Conservation (phyloP, 2,797 vertebrate species). For the Amphiprion clarkii region DNA sequence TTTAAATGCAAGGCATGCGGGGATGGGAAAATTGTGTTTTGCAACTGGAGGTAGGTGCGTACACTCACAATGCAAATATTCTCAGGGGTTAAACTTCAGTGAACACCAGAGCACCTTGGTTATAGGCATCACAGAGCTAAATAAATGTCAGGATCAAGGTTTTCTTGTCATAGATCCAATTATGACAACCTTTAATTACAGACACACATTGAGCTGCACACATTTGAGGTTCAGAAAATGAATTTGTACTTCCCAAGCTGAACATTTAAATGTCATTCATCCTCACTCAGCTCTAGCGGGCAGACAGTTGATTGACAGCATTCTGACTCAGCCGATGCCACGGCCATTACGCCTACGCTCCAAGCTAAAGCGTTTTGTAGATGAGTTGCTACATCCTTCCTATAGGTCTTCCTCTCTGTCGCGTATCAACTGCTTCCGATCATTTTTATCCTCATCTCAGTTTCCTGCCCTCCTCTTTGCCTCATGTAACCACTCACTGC, state of each 20-base stretch:
- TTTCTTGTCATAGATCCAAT: conserved; percentile 34
- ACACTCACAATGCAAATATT: not conserved
- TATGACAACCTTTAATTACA: conserved; percentile 54
- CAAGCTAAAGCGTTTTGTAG: conserved; percentile 33
- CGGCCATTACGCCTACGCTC: conserved; percentile 37
- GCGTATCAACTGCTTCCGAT: conserved; percentile 40
- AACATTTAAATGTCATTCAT: conserved; percentile 71
- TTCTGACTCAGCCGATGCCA: conserved; percentile 67
- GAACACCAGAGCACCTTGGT: not conserved
- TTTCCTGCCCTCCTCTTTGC: conserved; percentile 22
- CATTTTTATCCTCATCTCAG: conserved; percentile 29
- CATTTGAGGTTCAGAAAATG: conserved; percentile 32
- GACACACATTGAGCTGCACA: conserved; percentile 15
- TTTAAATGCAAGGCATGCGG: not conserved
- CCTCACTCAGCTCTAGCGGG: conserved; percentile 42
- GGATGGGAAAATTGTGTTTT: conserved; percentile 1
- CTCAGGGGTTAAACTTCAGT: conserved; percentile 1
- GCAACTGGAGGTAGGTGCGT: not conserved
- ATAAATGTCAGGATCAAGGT: conserved; percentile 36
- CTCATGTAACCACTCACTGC: not conserved
- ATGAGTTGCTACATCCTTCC: conserved; percentile 44
- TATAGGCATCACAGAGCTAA: not conserved
- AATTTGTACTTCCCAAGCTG: conserved; percentile 38
- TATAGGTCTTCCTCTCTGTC: conserved; percentile 28
- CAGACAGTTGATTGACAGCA: conserved; percentile 67